Conservation (phyloP, 1,140 invertebrate genomes). For the Arion vulgaris region DNA sequence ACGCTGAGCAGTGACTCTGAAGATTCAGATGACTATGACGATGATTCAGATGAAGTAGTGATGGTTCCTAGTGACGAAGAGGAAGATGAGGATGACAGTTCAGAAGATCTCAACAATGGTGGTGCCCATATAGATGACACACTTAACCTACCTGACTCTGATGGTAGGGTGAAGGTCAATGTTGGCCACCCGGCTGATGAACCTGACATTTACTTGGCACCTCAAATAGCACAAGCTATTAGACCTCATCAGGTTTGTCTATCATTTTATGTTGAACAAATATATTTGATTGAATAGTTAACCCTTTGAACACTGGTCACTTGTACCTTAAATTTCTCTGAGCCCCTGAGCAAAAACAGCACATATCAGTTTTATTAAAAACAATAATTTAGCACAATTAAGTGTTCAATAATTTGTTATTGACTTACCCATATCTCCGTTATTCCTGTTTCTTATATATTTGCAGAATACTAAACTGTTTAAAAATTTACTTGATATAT, state of each 20-base stretch:
- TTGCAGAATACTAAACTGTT: no score
- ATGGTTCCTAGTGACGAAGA: constrained; percentile 57
- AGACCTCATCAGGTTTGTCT: constrained; percentile 90
- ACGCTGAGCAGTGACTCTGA: constrained; percentile 70
- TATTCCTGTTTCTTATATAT: no score
- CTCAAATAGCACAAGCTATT: constrained; percentile 91
- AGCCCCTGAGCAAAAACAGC: no score
- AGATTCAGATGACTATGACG: constrained; percentile 45
- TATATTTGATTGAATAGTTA: not conserved
- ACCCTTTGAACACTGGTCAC: no score
- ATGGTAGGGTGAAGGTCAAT: constrained; percentile 94
- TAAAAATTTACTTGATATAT: no score
- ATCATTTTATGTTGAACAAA: no score
- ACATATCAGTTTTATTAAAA: no score
- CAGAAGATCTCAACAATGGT: constrained; percentile 80
- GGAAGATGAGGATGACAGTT: constrained; percentile 61
- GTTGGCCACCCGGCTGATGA: constrained; percentile 95
- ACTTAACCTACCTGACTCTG: constrained; percentile 92
- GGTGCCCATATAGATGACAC: constrained; percentile 75
- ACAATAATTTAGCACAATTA: no score
- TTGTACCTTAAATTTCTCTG: no score
- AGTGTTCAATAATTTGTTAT: no score
- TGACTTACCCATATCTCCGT: no score
- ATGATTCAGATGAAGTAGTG: constrained; percentile 33
- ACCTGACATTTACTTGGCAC: constrained; percentile 92